Conservation (phyloP, 2,888 invertebrate genomes). For the Teleogryllus oceanicus region DNA sequence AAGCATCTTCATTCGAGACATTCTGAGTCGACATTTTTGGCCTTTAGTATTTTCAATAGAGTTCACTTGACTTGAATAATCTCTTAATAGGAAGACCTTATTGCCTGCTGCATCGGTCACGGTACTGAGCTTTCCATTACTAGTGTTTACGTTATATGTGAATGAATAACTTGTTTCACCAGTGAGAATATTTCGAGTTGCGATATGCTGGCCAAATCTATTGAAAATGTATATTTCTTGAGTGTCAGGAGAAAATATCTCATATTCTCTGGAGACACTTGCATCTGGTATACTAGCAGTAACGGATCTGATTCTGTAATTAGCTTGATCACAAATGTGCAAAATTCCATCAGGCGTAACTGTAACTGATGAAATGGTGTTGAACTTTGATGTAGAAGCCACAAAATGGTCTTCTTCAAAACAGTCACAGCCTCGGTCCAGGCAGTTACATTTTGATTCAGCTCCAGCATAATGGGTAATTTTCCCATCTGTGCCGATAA, state of each 20-base stretch:
- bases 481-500: slow-evolving; percentile 90
- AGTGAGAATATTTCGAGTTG: slow-evolving; percentile 91
- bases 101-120: slow-evolving; percentile 86
- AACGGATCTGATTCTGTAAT: slow-evolving; percentile 81
- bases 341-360: slow-evolving; percentile 92
- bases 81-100: slow-evolving; percentile 76
- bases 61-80: slow-evolving; percentile 84
- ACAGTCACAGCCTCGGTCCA: slow-evolving; percentile 87
- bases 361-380: slow-evolving; percentile 86
- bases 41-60: slow-evolving; percentile 93
- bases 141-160: slow-evolving; percentile 94
- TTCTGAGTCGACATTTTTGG: slow-evolving; percentile 82
- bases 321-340: slow-evolving; percentile 93
- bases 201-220: slow-evolving; percentile 90
- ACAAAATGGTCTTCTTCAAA: slow-evolving; percentile 88
- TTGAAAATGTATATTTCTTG: slow-evolving; percentile 94
- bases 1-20: slow-evolving; percentile 90
- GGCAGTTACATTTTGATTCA: slow-evolving; percentile 89
- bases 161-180: slow-evolving; percentile 91
- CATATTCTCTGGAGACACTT: slow-evolving; percentile 79
- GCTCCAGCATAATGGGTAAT: slow-evolving; percentile 92
- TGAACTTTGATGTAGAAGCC: slow-evolving; percentile 90
- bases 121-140: slow-evolving; percentile 89
- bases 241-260: slow-evolving; percentile 91
- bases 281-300: slow-evolving; percentile 87